Conservation (phyloP, 1,140 invertebrate species). For the Cydia amplana region DNA sequence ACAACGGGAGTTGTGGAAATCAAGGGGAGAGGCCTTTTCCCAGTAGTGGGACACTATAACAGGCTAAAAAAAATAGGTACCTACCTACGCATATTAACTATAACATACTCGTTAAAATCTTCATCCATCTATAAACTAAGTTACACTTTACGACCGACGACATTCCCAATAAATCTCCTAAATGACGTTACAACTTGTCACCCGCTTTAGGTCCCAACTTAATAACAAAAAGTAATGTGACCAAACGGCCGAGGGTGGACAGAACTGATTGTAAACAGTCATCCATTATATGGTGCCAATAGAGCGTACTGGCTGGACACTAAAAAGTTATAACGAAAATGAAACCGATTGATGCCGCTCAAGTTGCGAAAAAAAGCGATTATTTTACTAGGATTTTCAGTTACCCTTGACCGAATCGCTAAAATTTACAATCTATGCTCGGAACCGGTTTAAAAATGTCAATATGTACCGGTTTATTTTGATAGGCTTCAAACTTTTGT, state of each 20-base stretch:
- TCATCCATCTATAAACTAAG: neutral
- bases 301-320: neutral
- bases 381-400: neutral
- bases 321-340: constrained; percentile 14
- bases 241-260: neutral
- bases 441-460: no score
- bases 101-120: no score
- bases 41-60: no score
- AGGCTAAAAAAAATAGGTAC: no score
- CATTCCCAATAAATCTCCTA: neutral
- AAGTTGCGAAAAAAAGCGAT: neutral
- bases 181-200: constrained; percentile 5
- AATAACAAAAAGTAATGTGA: constrained; percentile 4
- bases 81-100: no score
- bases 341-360: neutral
- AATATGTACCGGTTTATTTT: no score
- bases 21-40: no score
- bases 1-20: no score
- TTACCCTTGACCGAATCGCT: neutral
- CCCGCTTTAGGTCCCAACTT: constrained; percentile 1
- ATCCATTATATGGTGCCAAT: constrained; percentile 16
- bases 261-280: constrained; percentile 19
- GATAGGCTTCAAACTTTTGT: no score
- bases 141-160: neutral
- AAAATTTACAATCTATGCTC: no score